phyloP scores from a whole-genome alignment of 2,797 vertebrate species.

The Amblyraja radiata region DNA sequence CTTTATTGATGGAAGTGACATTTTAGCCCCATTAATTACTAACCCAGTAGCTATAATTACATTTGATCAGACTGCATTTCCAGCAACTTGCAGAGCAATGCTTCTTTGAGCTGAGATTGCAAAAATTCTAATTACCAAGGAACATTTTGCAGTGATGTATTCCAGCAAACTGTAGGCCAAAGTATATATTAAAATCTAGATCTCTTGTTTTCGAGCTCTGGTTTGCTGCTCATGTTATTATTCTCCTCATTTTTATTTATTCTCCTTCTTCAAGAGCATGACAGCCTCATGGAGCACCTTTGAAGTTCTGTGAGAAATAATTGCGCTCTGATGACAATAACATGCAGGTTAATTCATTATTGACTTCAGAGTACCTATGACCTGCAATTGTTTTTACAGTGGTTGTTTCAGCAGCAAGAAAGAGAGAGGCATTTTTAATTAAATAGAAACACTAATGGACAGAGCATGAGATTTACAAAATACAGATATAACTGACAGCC shows the following conservation, averaged over 20 bases:
- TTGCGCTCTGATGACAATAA: neutral
- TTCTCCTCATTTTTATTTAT: neutral
- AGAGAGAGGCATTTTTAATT: neutral
- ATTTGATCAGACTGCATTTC: too few relatives aligned
- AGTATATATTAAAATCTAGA: neutral
- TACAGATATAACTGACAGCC: too few relatives aligned
- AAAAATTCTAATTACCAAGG: too few relatives aligned
- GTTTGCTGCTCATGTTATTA: neutral
- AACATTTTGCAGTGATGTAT: neutral
- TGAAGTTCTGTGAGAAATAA: neutral
- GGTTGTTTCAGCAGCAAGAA: neutral
- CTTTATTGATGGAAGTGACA: neutral
- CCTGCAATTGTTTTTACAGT: neutral
- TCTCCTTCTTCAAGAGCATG: neutral
- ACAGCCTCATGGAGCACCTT: neutral
- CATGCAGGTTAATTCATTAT: neutral
- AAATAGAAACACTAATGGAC: neutral
- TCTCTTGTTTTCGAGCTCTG: neutral
- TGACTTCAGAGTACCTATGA: neutral
- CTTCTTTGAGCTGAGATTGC: too few relatives aligned
- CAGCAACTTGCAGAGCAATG: too few relatives aligned
- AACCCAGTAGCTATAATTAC: neutral
- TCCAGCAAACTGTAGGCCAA: neutral
- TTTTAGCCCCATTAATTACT: neutral
- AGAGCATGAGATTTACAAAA: neutral